phyloP scores from a whole-genome alignment of 2,888 invertebrate species.

The Cryptocheilus praepositus region DNA sequence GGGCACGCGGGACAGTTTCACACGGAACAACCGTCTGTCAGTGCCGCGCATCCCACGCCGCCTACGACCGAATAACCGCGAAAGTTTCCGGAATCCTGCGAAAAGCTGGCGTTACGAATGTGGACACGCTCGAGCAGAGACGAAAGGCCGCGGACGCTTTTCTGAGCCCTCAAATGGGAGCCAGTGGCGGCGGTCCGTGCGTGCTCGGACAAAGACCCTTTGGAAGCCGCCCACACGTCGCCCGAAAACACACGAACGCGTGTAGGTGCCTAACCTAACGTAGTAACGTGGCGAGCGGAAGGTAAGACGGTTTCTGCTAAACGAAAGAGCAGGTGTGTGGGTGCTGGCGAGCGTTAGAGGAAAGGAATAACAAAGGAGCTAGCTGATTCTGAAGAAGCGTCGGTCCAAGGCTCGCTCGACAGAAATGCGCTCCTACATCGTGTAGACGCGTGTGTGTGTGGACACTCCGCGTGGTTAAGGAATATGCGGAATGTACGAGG shows the following conservation, averaged over 20 bases:
- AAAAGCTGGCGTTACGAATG: constrained; percentile 30
- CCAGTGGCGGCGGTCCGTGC: constrained; percentile 10
- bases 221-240: neutral
- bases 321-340: neutral
- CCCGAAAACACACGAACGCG: neutral
- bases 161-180: constrained; percentile 5
- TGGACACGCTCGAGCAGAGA: neutral
- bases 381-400: too few species aligned
- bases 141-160: neutral
- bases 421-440: too few species aligned
- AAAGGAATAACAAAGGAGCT: neutral
- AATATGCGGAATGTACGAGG: too few species aligned
- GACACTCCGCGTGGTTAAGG: too few species aligned
- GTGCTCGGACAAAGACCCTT: constrained; percentile 25
- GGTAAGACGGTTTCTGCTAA: too few species aligned
- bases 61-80: constrained; percentile 39
- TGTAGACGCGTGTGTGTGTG: too few species aligned
- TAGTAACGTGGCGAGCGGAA: too few species aligned
- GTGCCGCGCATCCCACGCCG: too few species aligned
- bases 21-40: constrained; percentile 22
- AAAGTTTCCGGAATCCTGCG: constrained; percentile 47
- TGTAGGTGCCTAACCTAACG: too few species aligned
- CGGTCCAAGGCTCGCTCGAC: too few species aligned
- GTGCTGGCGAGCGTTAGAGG: neutral
- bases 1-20: constrained; percentile 39